phyloP scores from a whole-genome alignment of 2,888 invertebrate genomes.

The Eurytoma adleriae region DNA sequence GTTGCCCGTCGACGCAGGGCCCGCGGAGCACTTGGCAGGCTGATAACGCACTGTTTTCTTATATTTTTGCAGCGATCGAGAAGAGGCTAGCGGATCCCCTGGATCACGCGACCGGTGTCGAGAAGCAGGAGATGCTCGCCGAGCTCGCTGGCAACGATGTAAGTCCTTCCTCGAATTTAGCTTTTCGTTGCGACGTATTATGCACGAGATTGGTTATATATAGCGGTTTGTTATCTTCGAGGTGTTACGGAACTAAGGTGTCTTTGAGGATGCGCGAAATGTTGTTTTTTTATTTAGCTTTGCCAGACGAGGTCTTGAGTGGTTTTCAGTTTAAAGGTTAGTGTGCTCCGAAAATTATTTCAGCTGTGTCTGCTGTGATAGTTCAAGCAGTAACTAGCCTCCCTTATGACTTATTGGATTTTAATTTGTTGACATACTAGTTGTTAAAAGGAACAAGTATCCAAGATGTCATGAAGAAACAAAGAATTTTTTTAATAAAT shows the following conservation, averaged over 20 bases:
- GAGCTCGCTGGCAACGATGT: slow-evolving; percentile 91
- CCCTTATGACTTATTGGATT: too few relatives aligned
- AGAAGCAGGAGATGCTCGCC: slow-evolving; percentile 92
- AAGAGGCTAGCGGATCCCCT: slow-evolving; percentile 82
- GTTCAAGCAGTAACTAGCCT: too few relatives aligned
- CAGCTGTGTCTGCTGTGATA: too few relatives aligned
- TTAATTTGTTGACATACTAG: too few relatives aligned
- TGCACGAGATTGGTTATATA: neutral
- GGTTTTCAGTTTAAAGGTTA: too few relatives aligned
- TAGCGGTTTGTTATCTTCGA: neutral
- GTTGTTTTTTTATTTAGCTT: neutral
- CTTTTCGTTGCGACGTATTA: neutral
- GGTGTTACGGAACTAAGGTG: neutral
- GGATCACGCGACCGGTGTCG: slow-evolving; percentile 95
- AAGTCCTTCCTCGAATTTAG: slow-evolving; percentile 63
- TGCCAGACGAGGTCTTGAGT: too few relatives aligned
- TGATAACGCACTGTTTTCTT: neutral
- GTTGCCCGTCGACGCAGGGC: too few relatives aligned
- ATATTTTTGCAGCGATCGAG: slow-evolving; percentile 80
- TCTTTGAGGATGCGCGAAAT: neutral
- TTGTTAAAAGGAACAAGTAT: too few relatives aligned
- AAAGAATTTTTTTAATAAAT: too few relatives aligned
- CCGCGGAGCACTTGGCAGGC: neutral
- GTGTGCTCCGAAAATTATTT: too few relatives aligned
- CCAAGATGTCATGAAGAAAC: too few relatives aligned